Evolutionary conservation across 2,797 vertebrate species (phyloP).

Genomic region (Chloroceryle inda): DNA sequence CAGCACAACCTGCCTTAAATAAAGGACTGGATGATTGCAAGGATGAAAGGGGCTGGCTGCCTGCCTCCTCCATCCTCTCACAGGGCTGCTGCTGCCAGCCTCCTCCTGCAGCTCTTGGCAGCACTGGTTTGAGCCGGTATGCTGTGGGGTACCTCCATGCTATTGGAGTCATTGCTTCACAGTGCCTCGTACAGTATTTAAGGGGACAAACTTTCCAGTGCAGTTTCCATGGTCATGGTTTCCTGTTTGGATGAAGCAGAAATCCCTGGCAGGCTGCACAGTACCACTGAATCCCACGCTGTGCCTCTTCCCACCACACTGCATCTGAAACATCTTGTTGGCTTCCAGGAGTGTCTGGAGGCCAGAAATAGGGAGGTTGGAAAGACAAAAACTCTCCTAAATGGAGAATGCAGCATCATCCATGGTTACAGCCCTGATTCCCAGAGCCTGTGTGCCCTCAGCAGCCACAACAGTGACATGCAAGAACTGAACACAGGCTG

Average conservation of each 20-base stretch:
- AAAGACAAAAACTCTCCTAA: neutral
- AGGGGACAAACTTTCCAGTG: neutral
- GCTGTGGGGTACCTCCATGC: neutral
- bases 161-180: neutral
- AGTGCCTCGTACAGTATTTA: accelerated
- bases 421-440: neutral
- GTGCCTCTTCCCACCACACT: accelerated
- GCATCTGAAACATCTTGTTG: neutral
- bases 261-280: neutral
- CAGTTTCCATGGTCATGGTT: neutral
- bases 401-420: neutral
- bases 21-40: neutral
- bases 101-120: neutral
- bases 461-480: neutral
- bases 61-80: accelerated
- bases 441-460: neutral
- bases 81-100: neutral
- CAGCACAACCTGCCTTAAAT: neutral
- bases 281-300: accelerated
- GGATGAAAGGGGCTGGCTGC: neutral
- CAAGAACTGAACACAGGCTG: accelerated
- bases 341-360: neutral
- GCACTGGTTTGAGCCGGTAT: neutral
- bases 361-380: neutral
- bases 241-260: neutral